Evolutionary conservation across 2,888 invertebrate genomes (phyloP).

Genomic region (Eupithecia centaureata): DNA sequence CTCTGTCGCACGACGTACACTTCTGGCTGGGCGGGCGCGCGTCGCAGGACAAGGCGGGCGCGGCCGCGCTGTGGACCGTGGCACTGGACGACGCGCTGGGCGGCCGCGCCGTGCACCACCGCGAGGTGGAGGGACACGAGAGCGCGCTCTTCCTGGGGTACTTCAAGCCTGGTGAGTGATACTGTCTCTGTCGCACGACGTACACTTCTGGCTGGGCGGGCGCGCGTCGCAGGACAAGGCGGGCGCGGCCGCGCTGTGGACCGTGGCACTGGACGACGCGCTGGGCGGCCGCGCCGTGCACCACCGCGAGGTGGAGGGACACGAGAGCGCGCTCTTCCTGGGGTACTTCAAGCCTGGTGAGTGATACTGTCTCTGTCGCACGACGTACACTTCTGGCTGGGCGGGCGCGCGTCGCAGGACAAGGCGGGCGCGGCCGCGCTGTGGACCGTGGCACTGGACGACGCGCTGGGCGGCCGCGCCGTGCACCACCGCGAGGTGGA

Average conservation of each 20-base stretch:
- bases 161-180: constrained; percentile 86
- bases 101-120: constrained; percentile 93
- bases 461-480: constrained; percentile 91
- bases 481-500: constrained; percentile 95
- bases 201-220: no score
- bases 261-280: no score
- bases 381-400: constrained; percentile 97
- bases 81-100: constrained; percentile 93
- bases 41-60: constrained; percentile 90
- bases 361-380: no score
- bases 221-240: no score
- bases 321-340: constrained; percentile 92
- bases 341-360: constrained; percentile 90
- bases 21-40: constrained; percentile 95
- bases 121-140: constrained; percentile 95
- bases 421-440: constrained; percentile 92
- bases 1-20: constrained; percentile 95
- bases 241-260: no score
- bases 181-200: no score
- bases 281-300: no score
- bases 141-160: constrained; percentile 92
- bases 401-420: constrained; percentile 90
- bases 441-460: constrained; percentile 92
- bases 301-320: no score
- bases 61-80: constrained; percentile 90